These are phyloP conservation scores for Chlorops oryzae DNA, from an alignment of 1,140 invertebrate genomes.

Conservation along the genomic window DNA sequence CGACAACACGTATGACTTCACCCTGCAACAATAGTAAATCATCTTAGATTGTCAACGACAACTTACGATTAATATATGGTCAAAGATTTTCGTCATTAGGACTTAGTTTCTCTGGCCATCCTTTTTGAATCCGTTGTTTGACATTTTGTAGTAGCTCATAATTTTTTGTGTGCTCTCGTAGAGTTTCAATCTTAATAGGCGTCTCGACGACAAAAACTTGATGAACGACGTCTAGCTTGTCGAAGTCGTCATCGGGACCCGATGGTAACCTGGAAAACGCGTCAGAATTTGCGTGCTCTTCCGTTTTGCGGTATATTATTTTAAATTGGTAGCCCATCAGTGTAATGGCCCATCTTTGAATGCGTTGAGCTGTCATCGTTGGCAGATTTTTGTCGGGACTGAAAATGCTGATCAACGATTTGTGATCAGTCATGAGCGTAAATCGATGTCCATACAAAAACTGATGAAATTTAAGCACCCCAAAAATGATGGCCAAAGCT, in stretches of 20 bases:
- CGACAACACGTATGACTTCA: too few species aligned
- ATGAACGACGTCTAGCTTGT: neutral
- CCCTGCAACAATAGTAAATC: neutral
- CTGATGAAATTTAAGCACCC: slow-evolving; percentile 40
- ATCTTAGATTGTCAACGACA: neutral
- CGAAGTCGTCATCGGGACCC: neutral
- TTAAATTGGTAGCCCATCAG: slow-evolving; percentile 11
- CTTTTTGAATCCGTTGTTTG: too few species aligned
- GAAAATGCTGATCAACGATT: slow-evolving; percentile 46
- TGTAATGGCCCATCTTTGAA: slow-evolving; percentile 32
- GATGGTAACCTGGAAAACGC: neutral
- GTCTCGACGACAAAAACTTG: too few species aligned
- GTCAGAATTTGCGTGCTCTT: neutral
- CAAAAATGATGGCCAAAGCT: slow-evolving; percentile 41
- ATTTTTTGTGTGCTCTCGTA: too few species aligned
- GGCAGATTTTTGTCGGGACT: slow-evolving; percentile 36
- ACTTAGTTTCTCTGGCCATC: neutral
- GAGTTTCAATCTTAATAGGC: too few species aligned
- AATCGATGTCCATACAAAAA: slow-evolving; percentile 32
- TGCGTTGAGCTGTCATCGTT: slow-evolving; percentile 14
- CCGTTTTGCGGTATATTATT: neutral
- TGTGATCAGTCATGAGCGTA: slow-evolving; percentile 48
- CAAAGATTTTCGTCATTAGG: neutral
- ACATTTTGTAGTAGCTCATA: too few species aligned
- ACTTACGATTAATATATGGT: neutral